phyloP scores from a whole-genome alignment of 92 coral and sea anemone species.

The Zoanthus gigantus region DNA sequence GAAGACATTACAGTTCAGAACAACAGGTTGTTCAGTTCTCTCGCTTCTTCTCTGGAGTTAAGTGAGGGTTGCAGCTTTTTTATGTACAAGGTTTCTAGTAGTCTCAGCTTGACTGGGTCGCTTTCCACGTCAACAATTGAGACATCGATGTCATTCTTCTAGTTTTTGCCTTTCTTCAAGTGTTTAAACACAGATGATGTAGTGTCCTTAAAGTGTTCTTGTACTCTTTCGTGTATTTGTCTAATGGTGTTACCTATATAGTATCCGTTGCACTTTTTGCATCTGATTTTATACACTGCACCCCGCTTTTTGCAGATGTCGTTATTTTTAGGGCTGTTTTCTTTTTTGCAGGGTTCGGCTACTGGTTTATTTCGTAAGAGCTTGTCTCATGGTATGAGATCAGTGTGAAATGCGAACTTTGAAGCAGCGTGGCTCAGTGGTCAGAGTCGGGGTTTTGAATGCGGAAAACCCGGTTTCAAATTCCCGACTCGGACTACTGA shows the following conservation, averaged over 20 bases:
- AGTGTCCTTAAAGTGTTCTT: not conserved
- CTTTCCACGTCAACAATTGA: not conserved
- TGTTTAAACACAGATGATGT: not conserved
- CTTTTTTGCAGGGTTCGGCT: constrained; percentile 4
- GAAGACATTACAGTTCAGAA: no score
- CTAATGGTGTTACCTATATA: not conserved
- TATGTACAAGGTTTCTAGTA: not conserved
- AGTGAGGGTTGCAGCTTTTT: no score
- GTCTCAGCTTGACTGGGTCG: not conserved
- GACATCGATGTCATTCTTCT: not conserved
- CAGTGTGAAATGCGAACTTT: no score
- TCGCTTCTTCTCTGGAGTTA: no score
- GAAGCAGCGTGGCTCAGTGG: no score
- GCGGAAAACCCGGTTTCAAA: no score
- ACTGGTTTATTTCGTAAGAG: not conserved
- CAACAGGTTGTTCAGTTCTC: no score
- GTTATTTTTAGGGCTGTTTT: not conserved
- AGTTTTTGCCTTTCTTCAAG: not conserved
- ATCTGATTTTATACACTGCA: not conserved
- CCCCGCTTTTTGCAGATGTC: constrained; percentile 9
- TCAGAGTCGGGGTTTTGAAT: no score
- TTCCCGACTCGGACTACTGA: no score
- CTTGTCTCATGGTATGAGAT: no score
- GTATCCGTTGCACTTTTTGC: not conserved
- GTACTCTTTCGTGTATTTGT: constrained; percentile 11